A percentile compares a stretch with the other conserved stretches of the same genome.
These are phyloP conservation scores for Caradrina clavipalpis DNA, from an alignment of 2,888 invertebrate species.

Conservation along the genomic window DNA sequence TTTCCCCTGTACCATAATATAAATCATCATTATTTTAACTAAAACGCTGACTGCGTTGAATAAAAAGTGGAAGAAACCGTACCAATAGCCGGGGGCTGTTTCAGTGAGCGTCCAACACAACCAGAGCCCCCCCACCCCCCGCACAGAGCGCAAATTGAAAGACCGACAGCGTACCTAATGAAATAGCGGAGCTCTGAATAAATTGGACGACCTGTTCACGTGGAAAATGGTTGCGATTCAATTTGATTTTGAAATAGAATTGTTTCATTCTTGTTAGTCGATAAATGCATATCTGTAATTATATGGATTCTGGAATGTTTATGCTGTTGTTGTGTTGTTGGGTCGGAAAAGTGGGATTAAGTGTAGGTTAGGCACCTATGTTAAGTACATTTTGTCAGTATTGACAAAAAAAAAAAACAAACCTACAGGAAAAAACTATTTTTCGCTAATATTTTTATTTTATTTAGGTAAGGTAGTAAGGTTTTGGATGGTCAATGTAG, in stretches of 20 bases:
- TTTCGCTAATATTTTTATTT: too few species aligned
- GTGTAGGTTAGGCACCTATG: not conserved
- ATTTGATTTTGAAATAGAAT: constrained; percentile 78
- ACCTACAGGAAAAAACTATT: too few species aligned
- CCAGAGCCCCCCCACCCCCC: constrained; percentile 57
- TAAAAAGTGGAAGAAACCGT: constrained; percentile 61
- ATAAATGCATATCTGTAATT: constrained; percentile 60
- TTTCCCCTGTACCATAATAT: constrained; percentile 39
- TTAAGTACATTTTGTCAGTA: too few species aligned
- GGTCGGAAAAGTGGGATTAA: not conserved
- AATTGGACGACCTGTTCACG: constrained; percentile 67
- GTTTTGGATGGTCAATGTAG: too few species aligned
- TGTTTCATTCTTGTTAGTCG: constrained; percentile 67
- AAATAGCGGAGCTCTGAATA: constrained; percentile 68
- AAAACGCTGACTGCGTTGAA: constrained; percentile 60
- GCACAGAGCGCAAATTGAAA: constrained; percentile 57
- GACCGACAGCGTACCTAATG: constrained; percentile 65
- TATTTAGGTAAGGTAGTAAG: too few species aligned
- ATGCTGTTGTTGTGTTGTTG: constrained; percentile 14
- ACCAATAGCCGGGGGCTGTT: constrained; percentile 62
- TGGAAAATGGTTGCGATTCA: constrained; percentile 74
- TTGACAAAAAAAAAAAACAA: too few species aligned
- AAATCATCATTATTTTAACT: constrained; percentile 61
- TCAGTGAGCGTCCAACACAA: constrained; percentile 59
- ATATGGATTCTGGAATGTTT: constrained; percentile 29